Base-by-base conservation (phyloP, 2,888 invertebrate species). In the Eilema caniola region DNA sequence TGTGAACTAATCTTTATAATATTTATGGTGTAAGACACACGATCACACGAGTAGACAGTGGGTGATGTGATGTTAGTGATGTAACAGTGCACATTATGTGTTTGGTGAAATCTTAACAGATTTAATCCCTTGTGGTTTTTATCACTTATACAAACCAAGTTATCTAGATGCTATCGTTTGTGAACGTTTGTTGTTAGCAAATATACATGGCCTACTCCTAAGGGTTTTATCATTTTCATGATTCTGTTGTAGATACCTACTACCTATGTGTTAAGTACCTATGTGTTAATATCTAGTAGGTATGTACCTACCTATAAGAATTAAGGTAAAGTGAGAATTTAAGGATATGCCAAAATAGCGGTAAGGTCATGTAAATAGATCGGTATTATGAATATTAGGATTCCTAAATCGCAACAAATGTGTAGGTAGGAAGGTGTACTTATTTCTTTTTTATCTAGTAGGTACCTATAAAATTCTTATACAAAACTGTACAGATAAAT, bases 51-150 rank as follows among this genome's bases (percentile, higher is more conserved):
- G 72, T 71, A 66, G 80, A 75, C 87, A 88, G 89, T 89, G 77
- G 72, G 76, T 73, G 77, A 80, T 82, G 85, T 86, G 90, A 85
- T 87, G 85, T 81, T 85, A 83, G 86, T 86, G 90, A 86, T 88
- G 86, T 81, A 85, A 83, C 82, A 79, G 88, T 76, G 72, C 82
- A 82, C 83, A 71, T 65, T 62, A 70, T 80, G 76, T 78, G 74
- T 69, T 57, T 71, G 16, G n/a, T 25, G 56, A 63, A 25, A 59
- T 59, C 59, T 62, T 62, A 33, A 37, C n/a, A 25, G 7, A 24
- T 53, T 57, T 63, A 62, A 25, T 59, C 24, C 14, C 57, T 11
- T 31, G 14, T 24, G 24, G 3, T 69, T 65, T 67, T 65, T 65
- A 66, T 71, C 71, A 28, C 60, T 53, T 62, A 37, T 68, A 66